Conservation (phyloP, 1,140 invertebrate species). For the Bombus vancouverensis region DNA sequence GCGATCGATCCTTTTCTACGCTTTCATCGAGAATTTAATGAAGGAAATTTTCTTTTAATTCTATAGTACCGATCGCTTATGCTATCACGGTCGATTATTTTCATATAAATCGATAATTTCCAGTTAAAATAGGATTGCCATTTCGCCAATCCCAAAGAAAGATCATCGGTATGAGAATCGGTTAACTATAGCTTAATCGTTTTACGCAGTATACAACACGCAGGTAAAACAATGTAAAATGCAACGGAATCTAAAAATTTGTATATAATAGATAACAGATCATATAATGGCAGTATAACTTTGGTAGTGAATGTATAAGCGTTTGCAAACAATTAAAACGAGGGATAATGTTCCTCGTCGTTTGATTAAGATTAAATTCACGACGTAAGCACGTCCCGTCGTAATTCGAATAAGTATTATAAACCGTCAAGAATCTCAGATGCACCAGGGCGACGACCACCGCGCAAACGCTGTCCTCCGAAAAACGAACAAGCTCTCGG, state of each 20-base stretch:
- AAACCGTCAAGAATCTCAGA: not conserved
- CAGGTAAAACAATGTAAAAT: constrained; percentile 7
- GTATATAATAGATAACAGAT: constrained; percentile 32
- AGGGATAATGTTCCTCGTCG: not conserved
- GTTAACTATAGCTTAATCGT: not conserved
- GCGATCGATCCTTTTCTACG: not conserved
- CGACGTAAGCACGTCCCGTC: not conserved
- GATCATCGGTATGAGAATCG: not conserved
- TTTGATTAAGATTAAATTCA: not conserved
- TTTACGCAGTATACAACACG: not conserved
- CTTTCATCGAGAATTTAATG: not conserved
- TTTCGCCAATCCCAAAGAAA: constrained; percentile 1
- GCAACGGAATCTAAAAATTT: constrained; percentile 19
- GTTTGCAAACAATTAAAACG: constrained; percentile 18
- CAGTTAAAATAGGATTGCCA: not conserved
- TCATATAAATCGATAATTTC: not conserved
- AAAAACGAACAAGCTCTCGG: constrained; percentile 60
- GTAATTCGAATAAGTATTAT: no score
- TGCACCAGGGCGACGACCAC: constrained; percentile 39
- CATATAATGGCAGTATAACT: constrained; percentile 40
- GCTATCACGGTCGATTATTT: no score
- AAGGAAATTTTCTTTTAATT: not conserved
- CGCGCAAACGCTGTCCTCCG: constrained; percentile 41
- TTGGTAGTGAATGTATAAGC: constrained; percentile 45
- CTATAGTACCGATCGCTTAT: no score